phyloP scores from a whole-genome alignment of 2,797 vertebrate genomes.

The Thunnus albacares region DNA sequence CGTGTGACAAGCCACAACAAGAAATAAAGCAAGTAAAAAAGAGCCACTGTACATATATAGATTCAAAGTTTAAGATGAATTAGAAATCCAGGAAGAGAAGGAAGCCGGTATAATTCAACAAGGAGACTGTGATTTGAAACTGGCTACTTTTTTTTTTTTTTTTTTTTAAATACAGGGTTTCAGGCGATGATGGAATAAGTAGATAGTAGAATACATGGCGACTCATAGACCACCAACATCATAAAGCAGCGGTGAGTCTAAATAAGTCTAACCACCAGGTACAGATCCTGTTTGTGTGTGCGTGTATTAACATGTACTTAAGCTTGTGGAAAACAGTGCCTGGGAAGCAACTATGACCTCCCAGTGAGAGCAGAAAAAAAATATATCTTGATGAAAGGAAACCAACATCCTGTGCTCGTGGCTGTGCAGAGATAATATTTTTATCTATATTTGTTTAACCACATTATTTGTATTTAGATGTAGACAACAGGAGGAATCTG shows the following conservation, averaged over 20 bases:
- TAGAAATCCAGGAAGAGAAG: background rate
- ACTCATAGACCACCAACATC: constrained; percentile 71
- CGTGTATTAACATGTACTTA: constrained; percentile 71
- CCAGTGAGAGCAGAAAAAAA: constrained; percentile 57
- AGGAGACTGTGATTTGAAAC: constrained; percentile 15
- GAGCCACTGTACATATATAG: background rate
- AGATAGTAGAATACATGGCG: constrained; percentile 34
- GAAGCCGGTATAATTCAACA: constrained; percentile 21
- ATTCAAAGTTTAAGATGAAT: constrained; percentile 21
- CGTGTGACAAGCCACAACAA: background rate
- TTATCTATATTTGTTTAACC: background rate
- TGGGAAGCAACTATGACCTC: constrained; percentile 69
- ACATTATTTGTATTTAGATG: constrained; percentile 37
- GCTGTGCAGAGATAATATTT: background rate
- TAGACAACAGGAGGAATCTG: background rate
- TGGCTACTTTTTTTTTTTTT: background rate
- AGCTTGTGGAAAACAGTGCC: constrained; percentile 60
- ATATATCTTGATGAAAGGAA: constrained; percentile 54
- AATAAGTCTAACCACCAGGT: constrained; percentile 74
- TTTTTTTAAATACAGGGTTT: constrained; percentile 36
- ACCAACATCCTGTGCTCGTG: constrained; percentile 48
- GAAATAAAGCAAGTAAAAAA: background rate
- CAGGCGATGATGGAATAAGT: constrained; percentile 28
- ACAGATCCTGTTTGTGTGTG: constrained; percentile 58
- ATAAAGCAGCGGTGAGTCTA: constrained; percentile 57